Conservation (phyloP, 2,113 vertebrate genomes). For the Saccopteryx bilineata region DNA sequence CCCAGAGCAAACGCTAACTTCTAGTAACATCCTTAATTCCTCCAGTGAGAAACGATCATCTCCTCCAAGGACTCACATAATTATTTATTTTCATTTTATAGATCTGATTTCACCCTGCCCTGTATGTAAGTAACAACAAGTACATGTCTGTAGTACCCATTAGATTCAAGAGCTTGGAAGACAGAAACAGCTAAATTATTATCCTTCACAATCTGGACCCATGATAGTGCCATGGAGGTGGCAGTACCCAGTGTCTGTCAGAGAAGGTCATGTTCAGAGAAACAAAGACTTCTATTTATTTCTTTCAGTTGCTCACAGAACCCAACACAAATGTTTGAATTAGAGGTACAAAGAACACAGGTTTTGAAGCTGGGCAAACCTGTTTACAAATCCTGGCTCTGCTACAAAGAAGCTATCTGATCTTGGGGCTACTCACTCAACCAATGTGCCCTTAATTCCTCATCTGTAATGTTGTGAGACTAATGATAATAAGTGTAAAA, state of each 20-base stretch:
- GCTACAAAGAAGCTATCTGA: slow-evolving; percentile 1
- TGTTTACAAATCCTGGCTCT: slow-evolving; percentile 29
- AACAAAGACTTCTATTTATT: slow-evolving; percentile 18
- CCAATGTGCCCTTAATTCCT: slow-evolving; percentile 39
- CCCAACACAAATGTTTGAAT: background rate
- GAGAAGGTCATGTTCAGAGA: background rate
- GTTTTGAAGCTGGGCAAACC: background rate
- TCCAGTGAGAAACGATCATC: background rate
- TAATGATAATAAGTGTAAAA: background rate
- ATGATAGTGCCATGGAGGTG: background rate
- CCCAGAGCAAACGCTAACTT: slow-evolving; percentile 23
- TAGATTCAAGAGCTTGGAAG: slow-evolving; percentile 6
- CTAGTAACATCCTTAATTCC: background rate
- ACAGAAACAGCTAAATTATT: background rate
- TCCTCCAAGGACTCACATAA: background rate
- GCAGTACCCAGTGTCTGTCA: background rate
- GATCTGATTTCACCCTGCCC: background rate
- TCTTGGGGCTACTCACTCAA: background rate
- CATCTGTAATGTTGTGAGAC: background rate
- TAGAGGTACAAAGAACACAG: slow-evolving; percentile 3
- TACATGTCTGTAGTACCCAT: background rate
- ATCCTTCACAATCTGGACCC: background rate
- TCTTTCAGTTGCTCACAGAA: background rate
- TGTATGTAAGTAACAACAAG: background rate
- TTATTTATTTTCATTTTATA: background rate